A percentile compares a stretch with the other conserved stretches of the same genome.
phyloP scores from a whole-genome alignment of 2,888 invertebrate genomes.

The Dynastes grantii region DNA sequence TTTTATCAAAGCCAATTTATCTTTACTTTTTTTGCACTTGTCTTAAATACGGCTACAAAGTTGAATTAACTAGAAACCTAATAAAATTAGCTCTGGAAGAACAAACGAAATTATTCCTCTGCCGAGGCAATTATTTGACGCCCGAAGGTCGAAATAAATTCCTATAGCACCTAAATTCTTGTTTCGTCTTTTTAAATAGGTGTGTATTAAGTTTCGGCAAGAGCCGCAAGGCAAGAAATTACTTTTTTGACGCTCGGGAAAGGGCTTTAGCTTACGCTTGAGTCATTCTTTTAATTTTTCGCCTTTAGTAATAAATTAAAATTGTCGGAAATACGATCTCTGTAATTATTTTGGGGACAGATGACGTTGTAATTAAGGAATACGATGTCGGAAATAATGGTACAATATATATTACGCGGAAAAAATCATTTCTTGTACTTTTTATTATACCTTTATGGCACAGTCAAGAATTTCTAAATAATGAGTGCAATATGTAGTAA shows the following conservation, averaged over 20 bases:
- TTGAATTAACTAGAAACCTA: conserved; percentile 56
- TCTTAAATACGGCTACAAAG: conserved; percentile 60
- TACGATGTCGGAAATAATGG: conserved; percentile 24
- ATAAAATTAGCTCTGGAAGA: conserved; percentile 44
- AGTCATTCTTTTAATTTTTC: conserved; percentile 32
- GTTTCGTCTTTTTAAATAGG: conserved; percentile 38
- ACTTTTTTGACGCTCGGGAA: conserved; percentile 7
- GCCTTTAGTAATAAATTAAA: conserved; percentile 29
- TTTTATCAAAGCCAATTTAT: conserved; percentile 65
- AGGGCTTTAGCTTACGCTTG: conserved; percentile 28
- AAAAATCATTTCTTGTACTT: not conserved
- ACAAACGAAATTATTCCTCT: conserved; percentile 44
- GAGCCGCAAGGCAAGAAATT: conserved; percentile 15
- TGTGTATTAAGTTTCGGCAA: conserved; percentile 39
- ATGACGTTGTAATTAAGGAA: conserved; percentile 28
- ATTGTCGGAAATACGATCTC: conserved; percentile 23
- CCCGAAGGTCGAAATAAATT: conserved; percentile 21
- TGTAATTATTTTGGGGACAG: conserved; percentile 26
- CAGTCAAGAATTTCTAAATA: too few species aligned
- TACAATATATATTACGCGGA: conserved; percentile 1
- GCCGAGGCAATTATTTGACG: conserved; percentile 28
- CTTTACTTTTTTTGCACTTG: conserved; percentile 52
- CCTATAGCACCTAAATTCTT: conserved; percentile 31
- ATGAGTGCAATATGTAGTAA: too few species aligned
- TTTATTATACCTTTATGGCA: too few species aligned